Evolutionary conservation across 2,797 vertebrate species (phyloP).

Genomic region (Oryzias dopingdopingensis): DNA sequence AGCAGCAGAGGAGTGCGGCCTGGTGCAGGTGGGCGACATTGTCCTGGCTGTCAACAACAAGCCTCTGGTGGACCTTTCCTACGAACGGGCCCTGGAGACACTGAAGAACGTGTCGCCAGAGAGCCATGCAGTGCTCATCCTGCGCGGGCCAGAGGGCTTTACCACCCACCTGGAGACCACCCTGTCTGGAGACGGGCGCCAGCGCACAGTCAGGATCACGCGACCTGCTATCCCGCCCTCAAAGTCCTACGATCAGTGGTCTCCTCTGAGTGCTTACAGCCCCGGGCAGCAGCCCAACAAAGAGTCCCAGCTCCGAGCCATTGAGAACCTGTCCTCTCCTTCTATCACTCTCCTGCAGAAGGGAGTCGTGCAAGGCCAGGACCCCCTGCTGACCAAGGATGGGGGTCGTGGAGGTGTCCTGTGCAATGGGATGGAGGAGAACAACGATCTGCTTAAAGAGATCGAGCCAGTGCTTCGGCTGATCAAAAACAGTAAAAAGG

Average conservation of each 20-base stretch:
- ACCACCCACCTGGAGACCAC: slow-evolving; percentile 97
- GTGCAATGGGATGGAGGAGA: slow-evolving; percentile 83
- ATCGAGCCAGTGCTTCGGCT: slow-evolving; percentile 91
- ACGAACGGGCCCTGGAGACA: slow-evolving; percentile 89
- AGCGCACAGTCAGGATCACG: slow-evolving; percentile 90
- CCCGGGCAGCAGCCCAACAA: slow-evolving; percentile 70
- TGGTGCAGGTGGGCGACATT: slow-evolving; percentile 97
- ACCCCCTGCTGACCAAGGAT: slow-evolving; percentile 70
- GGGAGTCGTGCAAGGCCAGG: slow-evolving; percentile 67
- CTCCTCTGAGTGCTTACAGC: slow-evolving; percentile 53
- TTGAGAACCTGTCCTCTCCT: slow-evolving; percentile 76
- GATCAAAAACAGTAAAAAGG: slow-evolving; percentile 82
- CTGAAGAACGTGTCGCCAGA: slow-evolving; percentile 89
- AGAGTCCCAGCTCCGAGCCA: slow-evolving; percentile 77
- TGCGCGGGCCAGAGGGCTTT: slow-evolving; percentile 94
- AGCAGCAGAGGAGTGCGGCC: slow-evolving; percentile 92
- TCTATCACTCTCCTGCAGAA: slow-evolving; percentile 68
- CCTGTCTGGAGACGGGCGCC: slow-evolving; percentile 87
- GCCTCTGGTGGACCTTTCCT: slow-evolving; percentile 92
- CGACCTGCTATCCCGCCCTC: slow-evolving; percentile 76
- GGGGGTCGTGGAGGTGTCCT: slow-evolving; percentile 57
- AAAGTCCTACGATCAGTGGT: slow-evolving; percentile 80
- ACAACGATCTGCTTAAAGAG: slow-evolving; percentile 89
- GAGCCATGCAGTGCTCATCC: slow-evolving; percentile 92
- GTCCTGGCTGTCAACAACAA: slow-evolving; percentile 93